These are phyloP conservation scores for Clinocottus analis DNA, from an alignment of 2,113 vertebrate species.

Conservation along the genomic window DNA sequence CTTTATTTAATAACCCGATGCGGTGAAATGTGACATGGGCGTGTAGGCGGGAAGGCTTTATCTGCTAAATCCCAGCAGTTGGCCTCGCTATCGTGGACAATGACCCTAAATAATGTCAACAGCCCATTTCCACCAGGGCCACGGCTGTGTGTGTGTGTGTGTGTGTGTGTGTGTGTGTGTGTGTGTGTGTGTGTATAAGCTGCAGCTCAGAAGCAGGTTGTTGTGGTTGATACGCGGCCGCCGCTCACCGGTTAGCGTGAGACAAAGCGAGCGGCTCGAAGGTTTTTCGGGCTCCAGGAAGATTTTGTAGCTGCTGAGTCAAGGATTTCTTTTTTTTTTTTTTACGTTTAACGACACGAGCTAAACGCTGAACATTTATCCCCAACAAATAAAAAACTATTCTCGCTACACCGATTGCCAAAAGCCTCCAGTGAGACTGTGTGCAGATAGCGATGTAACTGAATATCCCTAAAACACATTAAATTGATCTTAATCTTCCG, in stretches of 20 bases:
- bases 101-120: conserved; percentile 95
- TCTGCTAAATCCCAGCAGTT: conserved; percentile 90
- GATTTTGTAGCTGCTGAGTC: conserved; percentile 14
- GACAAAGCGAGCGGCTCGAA: conserved; percentile 10
- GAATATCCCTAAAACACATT: neutral
- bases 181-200: conserved; percentile 78
- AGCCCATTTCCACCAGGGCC: conserved; percentile 91
- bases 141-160: conserved; percentile 47
- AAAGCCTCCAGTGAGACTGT: neutral
- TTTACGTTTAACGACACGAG: neutral
- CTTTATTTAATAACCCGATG: neutral
- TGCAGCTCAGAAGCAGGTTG: conserved; percentile 69
- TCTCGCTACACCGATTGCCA: neutral
- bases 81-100: conserved; percentile 87
- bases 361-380: neutral
- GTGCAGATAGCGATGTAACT: neutral
- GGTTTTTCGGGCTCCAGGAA: neutral
- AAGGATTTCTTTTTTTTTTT: neutral
- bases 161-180: conserved; percentile 22
- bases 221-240: conserved; percentile 28
- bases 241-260: neutral
- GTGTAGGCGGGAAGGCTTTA: conserved; percentile 87
- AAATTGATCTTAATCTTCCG: neutral
- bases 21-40: conserved; percentile 80
- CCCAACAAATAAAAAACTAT: neutral